These are phyloP conservation scores for Lepeophtheirus salmonis DNA, from an alignment of 1,140 invertebrate genomes.

Conservation along the genomic window DNA sequence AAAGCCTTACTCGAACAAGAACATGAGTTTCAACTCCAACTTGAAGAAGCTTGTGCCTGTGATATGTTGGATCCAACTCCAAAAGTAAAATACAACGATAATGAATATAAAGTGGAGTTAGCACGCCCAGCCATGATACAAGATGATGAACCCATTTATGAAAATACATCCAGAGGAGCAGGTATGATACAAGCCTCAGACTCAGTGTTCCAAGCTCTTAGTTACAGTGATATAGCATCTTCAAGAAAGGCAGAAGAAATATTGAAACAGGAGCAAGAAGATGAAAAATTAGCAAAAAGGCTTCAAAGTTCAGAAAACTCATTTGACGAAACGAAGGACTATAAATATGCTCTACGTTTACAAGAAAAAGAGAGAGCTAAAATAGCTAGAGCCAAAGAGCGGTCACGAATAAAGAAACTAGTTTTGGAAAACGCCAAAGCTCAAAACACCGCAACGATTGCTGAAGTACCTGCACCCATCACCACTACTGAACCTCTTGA, in stretches of 20 bases:
- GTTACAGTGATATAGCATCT: not conserved
- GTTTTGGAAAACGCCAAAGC: not conserved
- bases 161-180: not conserved
- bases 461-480: too few relatives aligned
- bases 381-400: not conserved
- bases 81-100: not conserved
- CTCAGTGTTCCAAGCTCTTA: not conserved
- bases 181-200: too few relatives aligned
- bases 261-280: not conserved
- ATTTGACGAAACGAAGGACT: not conserved
- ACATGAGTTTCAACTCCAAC: not conserved
- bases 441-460: too few relatives aligned
- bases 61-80: not conserved
- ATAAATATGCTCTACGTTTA: not conserved
- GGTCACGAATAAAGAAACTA: not conserved
- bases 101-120: not conserved
- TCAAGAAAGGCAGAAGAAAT: not conserved
- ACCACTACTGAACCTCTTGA: not conserved
- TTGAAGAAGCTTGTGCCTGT: not conserved
- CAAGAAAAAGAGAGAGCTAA: not conserved
- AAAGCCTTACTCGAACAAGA: not conserved
- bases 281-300: not conserved
- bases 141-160: not conserved
- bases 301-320: not conserved
- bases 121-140: not conserved